Percentiles rank a stretch among this genome's conserved stretches.
These are phyloP conservation scores for Pollachius pollachius DNA, from an alignment of 2,113 vertebrate genomes.

Conservation along the genomic window DNA sequence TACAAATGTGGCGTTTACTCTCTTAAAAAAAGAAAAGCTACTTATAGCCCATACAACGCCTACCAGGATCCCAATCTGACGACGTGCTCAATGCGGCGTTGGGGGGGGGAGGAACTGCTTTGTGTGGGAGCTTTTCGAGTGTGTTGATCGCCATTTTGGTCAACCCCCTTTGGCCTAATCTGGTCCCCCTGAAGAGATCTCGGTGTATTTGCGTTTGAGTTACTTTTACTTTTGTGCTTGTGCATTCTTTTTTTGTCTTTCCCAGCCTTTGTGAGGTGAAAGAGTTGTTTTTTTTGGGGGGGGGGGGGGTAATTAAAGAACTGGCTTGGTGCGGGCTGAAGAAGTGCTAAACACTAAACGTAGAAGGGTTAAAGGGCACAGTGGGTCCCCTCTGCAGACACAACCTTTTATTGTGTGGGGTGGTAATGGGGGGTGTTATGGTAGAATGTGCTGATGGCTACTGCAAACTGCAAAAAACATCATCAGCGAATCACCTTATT, in stretches of 20 bases:
- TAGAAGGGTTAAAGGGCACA: background rate
- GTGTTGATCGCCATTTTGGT: conserved; percentile 13
- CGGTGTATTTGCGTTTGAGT: background rate
- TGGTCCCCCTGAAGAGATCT: background rate
- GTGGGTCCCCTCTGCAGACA: background rate
- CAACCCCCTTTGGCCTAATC: background rate
- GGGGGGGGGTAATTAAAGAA: background rate
- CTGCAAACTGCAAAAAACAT: too few species aligned
- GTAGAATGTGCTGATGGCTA: too few species aligned
- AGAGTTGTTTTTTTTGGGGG: background rate
- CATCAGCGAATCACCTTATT: too few species aligned
- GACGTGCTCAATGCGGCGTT: conserved; percentile 30
- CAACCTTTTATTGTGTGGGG: too few species aligned
- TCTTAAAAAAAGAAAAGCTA: conserved; percentile 14
- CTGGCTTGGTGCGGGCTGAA: background rate
- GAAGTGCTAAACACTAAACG: background rate
- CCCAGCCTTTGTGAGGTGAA: background rate
- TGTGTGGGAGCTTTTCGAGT: conserved; percentile 47
- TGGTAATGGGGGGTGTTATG: too few species aligned
- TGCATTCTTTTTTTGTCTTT: background rate
- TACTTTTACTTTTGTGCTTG: background rate
- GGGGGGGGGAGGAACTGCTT: conserved; percentile 45
- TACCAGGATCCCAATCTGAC: conserved; percentile 20
- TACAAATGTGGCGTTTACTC: conserved; percentile 35
- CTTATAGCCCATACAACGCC: conserved; percentile 21